phyloP scores from a whole-genome alignment of 2,888 invertebrate genomes.

The Ennomos erosarius region DNA sequence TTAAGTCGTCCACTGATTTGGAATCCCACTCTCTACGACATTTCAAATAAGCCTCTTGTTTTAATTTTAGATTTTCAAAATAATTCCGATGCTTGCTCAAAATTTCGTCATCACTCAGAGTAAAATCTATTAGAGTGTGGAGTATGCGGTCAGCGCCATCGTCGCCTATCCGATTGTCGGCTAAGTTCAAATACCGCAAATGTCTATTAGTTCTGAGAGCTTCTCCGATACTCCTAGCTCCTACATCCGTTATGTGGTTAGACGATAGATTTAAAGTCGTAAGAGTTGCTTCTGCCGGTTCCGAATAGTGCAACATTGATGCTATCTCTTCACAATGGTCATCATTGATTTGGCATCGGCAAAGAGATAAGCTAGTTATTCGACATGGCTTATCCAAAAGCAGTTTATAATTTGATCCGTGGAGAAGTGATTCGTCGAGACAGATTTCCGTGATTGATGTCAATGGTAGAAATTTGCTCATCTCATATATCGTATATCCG shows the following conservation, averaged over 20 bases:
- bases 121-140: slow-evolving; percentile 55
- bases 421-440: slow-evolving; percentile 54
- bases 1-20: slow-evolving; percentile 38
- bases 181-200: slow-evolving; percentile 67
- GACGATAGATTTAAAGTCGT: slow-evolving; percentile 61
- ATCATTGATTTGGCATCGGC: slow-evolving; percentile 60
- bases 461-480: slow-evolving; percentile 52
- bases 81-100: slow-evolving; percentile 41
- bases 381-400: slow-evolving; percentile 46
- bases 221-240: slow-evolving; percentile 56
- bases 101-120: slow-evolving; percentile 54
- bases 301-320: slow-evolving; percentile 43
- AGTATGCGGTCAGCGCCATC: slow-evolving; percentile 57
- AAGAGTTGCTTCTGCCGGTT: slow-evolving; percentile 52
- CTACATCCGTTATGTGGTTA: slow-evolving; percentile 66
- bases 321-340: slow-evolving; percentile 52
- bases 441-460: slow-evolving; percentile 58
- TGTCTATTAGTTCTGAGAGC: slow-evolving; percentile 63
- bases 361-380: slow-evolving; percentile 54
- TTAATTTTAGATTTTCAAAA: slow-evolving; percentile 43
- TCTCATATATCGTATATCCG: slow-evolving; percentile 52
- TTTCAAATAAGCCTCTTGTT: slow-evolving; percentile 29
- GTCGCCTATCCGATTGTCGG: slow-evolving; percentile 62
- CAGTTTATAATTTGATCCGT: slow-evolving; percentile 50
- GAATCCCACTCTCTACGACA: slow-evolving; percentile 32